Evolutionary conservation across 2,797 vertebrate genomes (phyloP).

Genomic region (Otolemur crassicaudatus): DNA sequence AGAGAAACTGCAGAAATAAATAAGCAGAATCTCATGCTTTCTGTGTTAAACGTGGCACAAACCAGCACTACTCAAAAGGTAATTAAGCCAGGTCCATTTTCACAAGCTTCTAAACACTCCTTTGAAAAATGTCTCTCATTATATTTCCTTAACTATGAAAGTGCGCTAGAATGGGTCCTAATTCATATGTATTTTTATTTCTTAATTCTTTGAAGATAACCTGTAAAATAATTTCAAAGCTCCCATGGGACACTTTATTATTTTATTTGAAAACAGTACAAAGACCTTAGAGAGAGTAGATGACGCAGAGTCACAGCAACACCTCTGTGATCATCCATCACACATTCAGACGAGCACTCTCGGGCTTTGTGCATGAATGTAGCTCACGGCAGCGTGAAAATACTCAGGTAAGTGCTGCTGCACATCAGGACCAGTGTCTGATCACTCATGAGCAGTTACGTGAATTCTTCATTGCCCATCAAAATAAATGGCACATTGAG

Average conservation of each 20-base stretch:
- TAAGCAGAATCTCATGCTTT: neutral
- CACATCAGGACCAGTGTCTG: constrained; percentile 52
- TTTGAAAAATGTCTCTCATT: neutral
- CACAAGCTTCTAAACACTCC: neutral
- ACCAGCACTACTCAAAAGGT: neutral
- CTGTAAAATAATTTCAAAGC: neutral
- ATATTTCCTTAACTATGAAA: constrained; percentile 10
- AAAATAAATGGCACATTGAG: constrained; percentile 73
- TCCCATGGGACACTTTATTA: neutral
- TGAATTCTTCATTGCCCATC: constrained; percentile 62
- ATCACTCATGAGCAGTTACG: constrained; percentile 57
- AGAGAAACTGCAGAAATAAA: neutral
- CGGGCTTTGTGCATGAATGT: constrained; percentile 9
- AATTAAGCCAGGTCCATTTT: neutral
- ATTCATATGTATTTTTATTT: neutral
- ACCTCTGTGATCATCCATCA: constrained; percentile 44
- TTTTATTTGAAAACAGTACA: neutral
- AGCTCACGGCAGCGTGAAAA: constrained; percentile 42
- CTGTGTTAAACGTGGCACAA: neutral
- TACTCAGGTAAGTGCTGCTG: constrained; percentile 46
- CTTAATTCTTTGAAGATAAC: neutral
- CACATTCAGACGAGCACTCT: constrained; percentile 29
- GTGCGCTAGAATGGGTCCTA: neutral
- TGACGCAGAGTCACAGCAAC: neutral
- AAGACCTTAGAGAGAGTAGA: neutral